Base-by-base conservation (phyloP, 2,888 invertebrate genomes). In the Anorthoa munda region DNA sequence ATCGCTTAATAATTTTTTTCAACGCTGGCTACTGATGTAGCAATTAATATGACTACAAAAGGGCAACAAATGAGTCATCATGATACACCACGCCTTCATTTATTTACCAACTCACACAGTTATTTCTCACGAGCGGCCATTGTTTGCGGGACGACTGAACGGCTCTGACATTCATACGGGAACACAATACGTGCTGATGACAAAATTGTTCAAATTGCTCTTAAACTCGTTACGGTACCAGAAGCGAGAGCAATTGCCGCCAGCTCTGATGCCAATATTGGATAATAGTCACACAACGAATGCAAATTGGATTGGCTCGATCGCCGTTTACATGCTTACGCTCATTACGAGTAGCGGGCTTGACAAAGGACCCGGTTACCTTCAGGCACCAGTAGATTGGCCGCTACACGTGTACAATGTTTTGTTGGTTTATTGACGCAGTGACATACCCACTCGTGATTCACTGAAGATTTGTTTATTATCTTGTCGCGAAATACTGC, bases 201-300 rank as follows among this genome's bases (percentile, higher is more conserved):
- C 86, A 92, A 95, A 95, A 95, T 95, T 95, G 93, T 93, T 90
- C 91, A 94, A 95, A 94, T 95, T 94, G 91, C 92, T 92, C 88
- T 89, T 92, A 93, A 93, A 93, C 92, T 94, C 92, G 94, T 92
- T 92, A 90, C 89, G 90, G 83, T 88, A 87, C 82, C 90, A 91
- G 92, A 90, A 87, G 88, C 86, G 88, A 87, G 87, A 88, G 92
- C 92, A 94, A 94, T 95, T 94, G 93, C 88, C 89, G 83, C 86
- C 90, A 88, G 85, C 89, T 89, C 90, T 87, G 87, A 88, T 91
- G 92, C 93, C 93, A 92, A 93, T 95, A 95, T 95, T 95, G 94
- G 93, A 95, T 96, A 95, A 96, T 96, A 91, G 93, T 85, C 89
- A 90, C 87, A 92, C 91, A 93, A 93, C 91, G 93, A 94, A 94